Conservation (phyloP, 2,113 vertebrate genomes). For the Brienomyrus brachyistius region DNA sequence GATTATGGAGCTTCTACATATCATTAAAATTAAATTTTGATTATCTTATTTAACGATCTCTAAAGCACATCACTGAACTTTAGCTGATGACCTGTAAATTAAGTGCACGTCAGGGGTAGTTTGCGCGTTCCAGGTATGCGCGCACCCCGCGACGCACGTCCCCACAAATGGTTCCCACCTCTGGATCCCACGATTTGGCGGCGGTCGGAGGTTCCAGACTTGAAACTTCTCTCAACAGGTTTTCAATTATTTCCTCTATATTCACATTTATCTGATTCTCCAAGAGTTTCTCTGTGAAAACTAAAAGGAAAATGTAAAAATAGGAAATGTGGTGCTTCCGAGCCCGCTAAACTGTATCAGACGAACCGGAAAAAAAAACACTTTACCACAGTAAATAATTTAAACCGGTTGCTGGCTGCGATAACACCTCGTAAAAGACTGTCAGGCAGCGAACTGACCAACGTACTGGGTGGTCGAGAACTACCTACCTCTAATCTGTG, state of each 20-base stretch:
- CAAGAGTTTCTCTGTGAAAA: conserved; percentile 56
- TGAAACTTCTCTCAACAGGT: conserved; percentile 60
- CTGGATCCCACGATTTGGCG: conserved; percentile 41
- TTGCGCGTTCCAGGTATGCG: background rate
- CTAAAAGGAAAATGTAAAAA: conserved; percentile 44
- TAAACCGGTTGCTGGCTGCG: background rate
- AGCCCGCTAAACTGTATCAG: background rate
- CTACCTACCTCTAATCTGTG: background rate
- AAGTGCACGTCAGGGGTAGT: background rate
- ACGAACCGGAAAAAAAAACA: background rate
- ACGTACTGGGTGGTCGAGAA: background rate
- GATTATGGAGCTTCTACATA: background rate
- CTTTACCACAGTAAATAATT: background rate
- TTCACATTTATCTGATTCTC: conserved; percentile 37
- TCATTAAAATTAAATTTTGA: background rate
- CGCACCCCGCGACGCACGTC: background rate
- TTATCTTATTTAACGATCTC: background rate
- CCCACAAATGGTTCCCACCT: conserved; percentile 25
- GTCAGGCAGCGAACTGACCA: background rate
- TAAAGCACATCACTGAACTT: background rate
- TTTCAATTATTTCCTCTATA: conserved; percentile 59
- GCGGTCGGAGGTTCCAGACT: conserved; percentile 33
- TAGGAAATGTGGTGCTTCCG: background rate
- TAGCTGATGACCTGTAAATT: background rate
- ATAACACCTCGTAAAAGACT: background rate